A percentile compares a stretch with the other conserved stretches of the same genome.
phyloP scores from a whole-genome alignment of 64 coral and sea anemone genomes.

The Anthopleura sola region DNA sequence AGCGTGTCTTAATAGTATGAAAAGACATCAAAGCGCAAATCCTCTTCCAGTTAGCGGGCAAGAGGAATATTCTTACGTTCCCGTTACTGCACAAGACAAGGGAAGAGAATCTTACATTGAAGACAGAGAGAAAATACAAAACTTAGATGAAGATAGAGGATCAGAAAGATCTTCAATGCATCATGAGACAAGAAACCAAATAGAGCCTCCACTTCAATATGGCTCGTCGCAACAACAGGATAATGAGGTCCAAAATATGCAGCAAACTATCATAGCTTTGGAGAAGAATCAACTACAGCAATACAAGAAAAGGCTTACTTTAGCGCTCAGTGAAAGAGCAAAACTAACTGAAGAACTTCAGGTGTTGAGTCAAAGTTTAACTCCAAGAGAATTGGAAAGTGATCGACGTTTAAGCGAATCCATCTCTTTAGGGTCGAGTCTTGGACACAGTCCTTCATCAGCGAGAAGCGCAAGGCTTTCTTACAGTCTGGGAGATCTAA shows the following conservation, averaged over 20 bases:
- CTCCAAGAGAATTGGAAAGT: background rate
- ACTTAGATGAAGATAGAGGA: background rate
- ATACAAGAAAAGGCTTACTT: slow-evolving; percentile 29
- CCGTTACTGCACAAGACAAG: background rate
- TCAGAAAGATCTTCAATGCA: background rate
- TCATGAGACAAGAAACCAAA: background rate
- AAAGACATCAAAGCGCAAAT: slow-evolving; percentile 17
- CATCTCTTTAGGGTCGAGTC: background rate
- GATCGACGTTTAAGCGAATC: background rate
- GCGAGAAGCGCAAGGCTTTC: background rate
- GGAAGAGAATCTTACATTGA: slow-evolving; percentile 15
- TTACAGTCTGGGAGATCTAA: background rate
- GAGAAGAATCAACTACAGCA: slow-evolving; percentile 22
- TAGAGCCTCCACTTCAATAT: background rate
- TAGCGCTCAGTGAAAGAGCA: slow-evolving; percentile 35
- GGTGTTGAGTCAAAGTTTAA: background rate
- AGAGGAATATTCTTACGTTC: background rate
- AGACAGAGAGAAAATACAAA: background rate
- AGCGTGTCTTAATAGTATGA: slow-evolving; percentile 55
- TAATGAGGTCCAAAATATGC: background rate
- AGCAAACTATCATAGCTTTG: slow-evolving; percentile 1
- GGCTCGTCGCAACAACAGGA: background rate
- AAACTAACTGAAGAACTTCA: slow-evolving; percentile 21
- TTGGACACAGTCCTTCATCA: background rate
- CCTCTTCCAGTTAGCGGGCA: background rate